These are phyloP conservation scores for Atethmia centrago DNA, from an alignment of 2,888 invertebrate genomes.

Conservation along the genomic window DNA sequence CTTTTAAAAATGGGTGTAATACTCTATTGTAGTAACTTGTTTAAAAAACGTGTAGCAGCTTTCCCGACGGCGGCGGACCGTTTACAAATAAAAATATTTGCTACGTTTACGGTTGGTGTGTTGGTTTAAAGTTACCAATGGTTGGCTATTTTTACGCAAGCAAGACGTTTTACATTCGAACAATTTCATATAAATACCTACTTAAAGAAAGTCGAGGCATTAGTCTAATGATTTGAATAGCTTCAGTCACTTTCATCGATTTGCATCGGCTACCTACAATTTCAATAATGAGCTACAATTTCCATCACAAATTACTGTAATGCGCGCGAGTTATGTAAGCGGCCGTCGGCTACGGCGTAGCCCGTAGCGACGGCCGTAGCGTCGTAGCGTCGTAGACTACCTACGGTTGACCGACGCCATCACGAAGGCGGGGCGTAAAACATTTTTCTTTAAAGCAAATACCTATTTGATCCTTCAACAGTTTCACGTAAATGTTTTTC, in stretches of 20 bases:
- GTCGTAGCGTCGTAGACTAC: constrained; percentile 33
- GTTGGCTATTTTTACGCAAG: neutral
- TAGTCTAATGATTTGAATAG: constrained; percentile 18
- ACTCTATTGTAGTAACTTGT: neutral
- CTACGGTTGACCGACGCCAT: constrained; percentile 22
- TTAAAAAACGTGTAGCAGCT: neutral
- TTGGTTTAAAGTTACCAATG: neutral
- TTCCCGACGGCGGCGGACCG: constrained; percentile 32
- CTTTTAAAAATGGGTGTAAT: too few relatives aligned
- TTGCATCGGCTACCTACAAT: constrained; percentile 31
- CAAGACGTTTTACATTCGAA: neutral
- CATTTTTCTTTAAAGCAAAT: constrained; percentile 9
- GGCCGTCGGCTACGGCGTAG: constrained; percentile 65
- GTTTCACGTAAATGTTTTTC: neutral
- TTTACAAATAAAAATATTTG: neutral
- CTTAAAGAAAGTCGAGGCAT: neutral
- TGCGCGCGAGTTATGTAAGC: constrained; percentile 17
- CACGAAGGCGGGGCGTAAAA: constrained; percentile 35
- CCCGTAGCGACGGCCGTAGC: constrained; percentile 52
- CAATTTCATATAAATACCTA: neutral
- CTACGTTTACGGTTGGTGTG: neutral
- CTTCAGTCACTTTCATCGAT: constrained; percentile 5
- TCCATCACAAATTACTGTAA: constrained; percentile 40
- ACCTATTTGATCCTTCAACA: neutral
- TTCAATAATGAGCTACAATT: constrained; percentile 32